Base-by-base conservation (phyloP, 2,888 invertebrate species). In the Drosophila austrosaltans region DNA sequence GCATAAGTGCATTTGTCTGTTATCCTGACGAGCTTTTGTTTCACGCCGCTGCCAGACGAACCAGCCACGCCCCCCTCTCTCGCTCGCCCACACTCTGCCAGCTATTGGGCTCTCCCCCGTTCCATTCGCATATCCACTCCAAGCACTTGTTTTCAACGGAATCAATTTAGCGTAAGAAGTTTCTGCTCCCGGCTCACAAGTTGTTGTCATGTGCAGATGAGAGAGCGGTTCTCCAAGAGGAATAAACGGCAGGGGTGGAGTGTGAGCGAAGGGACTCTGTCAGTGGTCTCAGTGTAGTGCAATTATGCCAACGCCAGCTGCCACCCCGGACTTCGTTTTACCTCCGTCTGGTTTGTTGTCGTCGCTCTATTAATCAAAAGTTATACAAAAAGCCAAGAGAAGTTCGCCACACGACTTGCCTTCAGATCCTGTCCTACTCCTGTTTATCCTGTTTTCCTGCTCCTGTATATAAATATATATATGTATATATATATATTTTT, bases 1-100 rank as follows among this genome's bases (percentile, higher is more conserved):
- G 79, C 85, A 82, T 74, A 85, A 83, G 81, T 83, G 85, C 82
- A 85, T 85, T 83, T 85, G 81, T 77, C 82, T 82, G 81, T 79
- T 78, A 72, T 75, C 75, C 77, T 76, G 71, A 61, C 72, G 56
- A 74, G 77, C 72, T 69, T 74, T 78, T 78, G 78, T 76, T 76
- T 74, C 63, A 72, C 65, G 72, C 72, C 61, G 25, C 25, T 48
- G 22, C 22, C 25, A 48, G 48, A 48, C 22, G 4, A 48, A 20
- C 22, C 20, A 22, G 20, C 22, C 22, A 22, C 22, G 40, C 66
- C 28, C 48, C 68, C 39, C 5, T 16, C 32, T 6, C 28, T 25
- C 12, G 22, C 58, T 25, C 20, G 0, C 44, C 2, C 8, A 8
- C 8, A 20, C 22, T 20, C 2, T 8, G 44, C 20, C 22, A 20